These are phyloP conservation scores for Misgurnus anguillicaudatus DNA, from an alignment of 2,113 vertebrate genomes.

Conservation along the genomic window DNA sequence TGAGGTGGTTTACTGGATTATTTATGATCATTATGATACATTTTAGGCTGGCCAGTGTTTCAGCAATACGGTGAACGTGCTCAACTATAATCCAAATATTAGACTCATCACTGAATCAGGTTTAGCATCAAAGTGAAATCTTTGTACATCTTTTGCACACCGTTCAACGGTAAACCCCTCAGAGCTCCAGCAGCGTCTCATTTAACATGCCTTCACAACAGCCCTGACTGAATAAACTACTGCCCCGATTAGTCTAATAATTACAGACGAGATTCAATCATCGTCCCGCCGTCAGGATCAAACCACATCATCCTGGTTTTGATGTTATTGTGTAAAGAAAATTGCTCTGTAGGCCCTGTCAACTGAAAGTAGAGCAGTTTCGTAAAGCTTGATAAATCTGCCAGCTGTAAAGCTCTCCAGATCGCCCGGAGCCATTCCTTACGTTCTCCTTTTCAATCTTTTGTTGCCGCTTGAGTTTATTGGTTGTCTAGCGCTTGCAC, in stretches of 20 bases:
- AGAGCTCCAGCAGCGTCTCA: background rate
- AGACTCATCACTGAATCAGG: no score
- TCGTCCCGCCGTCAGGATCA: slow-evolving; percentile 5
- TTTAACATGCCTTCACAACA: background rate
- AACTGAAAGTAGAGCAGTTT: slow-evolving; percentile 55
- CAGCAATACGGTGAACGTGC: no score
- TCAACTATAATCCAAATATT: no score
- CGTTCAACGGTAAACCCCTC: no score
- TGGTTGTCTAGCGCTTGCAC: slow-evolving; percentile 39
- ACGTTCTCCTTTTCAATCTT: slow-evolving; percentile 62
- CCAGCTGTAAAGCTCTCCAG: slow-evolving; percentile 55
- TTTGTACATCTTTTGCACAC: no score
- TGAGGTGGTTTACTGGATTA: no score
- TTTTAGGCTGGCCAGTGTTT: no score
- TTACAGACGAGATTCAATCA: background rate
- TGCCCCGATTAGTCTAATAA: background rate
- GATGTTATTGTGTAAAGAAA: slow-evolving; percentile 55
- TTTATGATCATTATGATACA: no score
- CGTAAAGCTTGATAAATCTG: slow-evolving; percentile 67
- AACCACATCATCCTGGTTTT: background rate
- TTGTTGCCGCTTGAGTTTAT: slow-evolving; percentile 59
- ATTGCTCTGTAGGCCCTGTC: slow-evolving; percentile 53
- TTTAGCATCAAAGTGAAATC: no score
- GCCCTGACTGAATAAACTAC: background rate
- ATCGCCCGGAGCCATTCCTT: slow-evolving; percentile 63